phyloP scores from a whole-genome alignment of 2,797 vertebrate genomes.

The Syngnathus rostellatus region DNA sequence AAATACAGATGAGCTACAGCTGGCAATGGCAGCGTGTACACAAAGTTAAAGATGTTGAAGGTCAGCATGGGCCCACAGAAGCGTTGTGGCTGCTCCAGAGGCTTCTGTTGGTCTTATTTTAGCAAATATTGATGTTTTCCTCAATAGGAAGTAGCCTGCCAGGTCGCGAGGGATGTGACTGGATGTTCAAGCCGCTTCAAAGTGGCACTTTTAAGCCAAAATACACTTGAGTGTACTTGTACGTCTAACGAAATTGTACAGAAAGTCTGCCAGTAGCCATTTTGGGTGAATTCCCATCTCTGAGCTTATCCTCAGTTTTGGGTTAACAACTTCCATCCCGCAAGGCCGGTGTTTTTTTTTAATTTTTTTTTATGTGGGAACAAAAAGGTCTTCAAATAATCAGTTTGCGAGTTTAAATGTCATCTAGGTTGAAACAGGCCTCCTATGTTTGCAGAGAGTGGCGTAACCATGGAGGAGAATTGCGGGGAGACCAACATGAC shows the following conservation, averaged over 20 bases:
- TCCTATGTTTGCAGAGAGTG: conserved; percentile 36
- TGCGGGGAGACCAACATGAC: conserved; percentile 40
- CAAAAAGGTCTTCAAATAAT: not conserved
- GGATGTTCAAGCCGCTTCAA: conserved; percentile 46
- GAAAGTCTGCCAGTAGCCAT: too few relatives aligned
- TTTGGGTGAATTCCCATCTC: not conserved
- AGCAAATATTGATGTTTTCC: conserved; percentile 71
- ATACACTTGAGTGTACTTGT: conserved; percentile 25
- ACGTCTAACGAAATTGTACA: not conserved
- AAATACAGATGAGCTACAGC: conserved; percentile 66
- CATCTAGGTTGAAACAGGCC: conserved; percentile 45
- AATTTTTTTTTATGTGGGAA: not conserved
- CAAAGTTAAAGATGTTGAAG: conserved; percentile 1
- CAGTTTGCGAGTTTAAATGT: conserved; percentile 34
- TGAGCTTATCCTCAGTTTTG: conserved; percentile 6
- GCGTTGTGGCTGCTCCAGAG: conserved; percentile 27
- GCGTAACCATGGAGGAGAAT: conserved; percentile 42
- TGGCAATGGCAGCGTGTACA: conserved; percentile 25
- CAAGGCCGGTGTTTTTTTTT: not conserved
- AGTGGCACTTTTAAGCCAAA: conserved; percentile 18
- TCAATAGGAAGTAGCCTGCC: conserved; percentile 52
- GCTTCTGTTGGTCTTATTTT: conserved; percentile 35
- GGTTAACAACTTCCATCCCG: conserved; percentile 10
- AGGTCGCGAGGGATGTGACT: conserved; percentile 39
- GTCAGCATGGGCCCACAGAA: conserved; percentile 50